phyloP scores from a whole-genome alignment of 2,113 vertebrate genomes.

The Andinoacara biseriatus region DNA sequence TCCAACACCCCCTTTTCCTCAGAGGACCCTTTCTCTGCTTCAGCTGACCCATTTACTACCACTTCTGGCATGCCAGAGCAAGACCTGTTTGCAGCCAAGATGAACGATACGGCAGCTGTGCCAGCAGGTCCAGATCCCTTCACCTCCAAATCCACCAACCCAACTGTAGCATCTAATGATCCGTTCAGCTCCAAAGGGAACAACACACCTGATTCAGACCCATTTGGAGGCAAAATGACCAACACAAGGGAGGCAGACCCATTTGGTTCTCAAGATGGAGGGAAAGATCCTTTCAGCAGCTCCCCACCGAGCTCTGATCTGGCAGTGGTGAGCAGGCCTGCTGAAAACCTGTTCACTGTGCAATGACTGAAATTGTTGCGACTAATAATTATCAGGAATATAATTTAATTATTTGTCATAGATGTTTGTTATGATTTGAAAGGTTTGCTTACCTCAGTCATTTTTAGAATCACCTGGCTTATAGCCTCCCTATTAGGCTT shows the following conservation, averaged over 20 bases:
- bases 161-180: slow-evolving; percentile 50
- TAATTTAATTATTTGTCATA: background rate
- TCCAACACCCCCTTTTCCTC: slow-evolving; percentile 82
- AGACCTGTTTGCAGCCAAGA: slow-evolving; percentile 68
- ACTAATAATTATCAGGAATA: background rate
- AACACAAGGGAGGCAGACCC: slow-evolving; percentile 64
- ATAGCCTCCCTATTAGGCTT: accelerated
- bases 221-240: slow-evolving; percentile 63
- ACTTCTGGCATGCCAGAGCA: slow-evolving; percentile 65
- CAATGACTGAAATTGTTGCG: too few relatives aligned
- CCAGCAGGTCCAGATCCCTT: slow-evolving; percentile 57
- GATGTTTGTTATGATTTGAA: background rate
- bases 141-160: slow-evolving; percentile 40
- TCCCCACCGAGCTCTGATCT: slow-evolving; percentile 60
- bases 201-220: slow-evolving; percentile 22
- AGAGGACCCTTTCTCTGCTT: slow-evolving; percentile 81
- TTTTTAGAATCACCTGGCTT: background rate
- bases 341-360: background rate
- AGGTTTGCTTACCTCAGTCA: background rate
- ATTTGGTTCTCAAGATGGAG: slow-evolving; percentile 66
- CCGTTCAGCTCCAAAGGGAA: slow-evolving; percentile 63
- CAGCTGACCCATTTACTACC: slow-evolving; percentile 72
- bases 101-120: slow-evolving; percentile 30
- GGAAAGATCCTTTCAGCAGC: slow-evolving; percentile 71
- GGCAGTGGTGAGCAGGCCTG: slow-evolving; percentile 59